Base-by-base conservation (phyloP, 2,888 invertebrate species). In the Myathropa florea region DNA sequence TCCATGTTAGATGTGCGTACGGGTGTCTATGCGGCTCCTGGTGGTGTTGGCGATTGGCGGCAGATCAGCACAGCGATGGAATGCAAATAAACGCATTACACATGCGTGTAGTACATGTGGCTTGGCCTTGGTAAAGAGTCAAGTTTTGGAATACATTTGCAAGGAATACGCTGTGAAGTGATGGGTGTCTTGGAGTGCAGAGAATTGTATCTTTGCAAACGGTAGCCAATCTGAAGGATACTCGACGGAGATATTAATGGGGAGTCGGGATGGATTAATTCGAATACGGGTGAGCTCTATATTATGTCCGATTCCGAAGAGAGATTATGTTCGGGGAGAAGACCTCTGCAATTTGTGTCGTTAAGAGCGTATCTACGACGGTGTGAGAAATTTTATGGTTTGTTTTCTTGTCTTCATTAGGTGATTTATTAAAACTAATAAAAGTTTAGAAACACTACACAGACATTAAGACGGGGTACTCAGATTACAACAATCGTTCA, bases 1-100 rank as follows among this genome's bases (percentile, higher is more conserved):
- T 86, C 75, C 83, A 83, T 86, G 86, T 86, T 86, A 86, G 86
- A 86, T 83, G 83, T 78, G 83, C 86, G 82, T 83, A 86, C 83
- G 83, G 86, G 70, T 86, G 86, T 86, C 83, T 86, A 83, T 86
- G 81, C 59, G 12, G 80, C 70, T 64, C 67, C 53, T 63, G 53
- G 55, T 78, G 70, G 24, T 68, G 39, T 18, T 82, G 83, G 33
- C 86, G 78, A 83, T 78, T 83, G 86, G 86, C 75, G 85, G 72
- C 73, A 60, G 73, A 82, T 86, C 82, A 57, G 57, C 79, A 84
- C 77, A 64, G 75, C 78, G 83, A 71, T 83, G 83, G 83, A 82
- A 86, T 83, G 82, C 86, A 79, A 86, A 83, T 86, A 83, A 86
- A 86, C 78, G 79, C 86, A 79, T 67, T 82, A 65, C 83, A 75